Evolutionary conservation across 1,140 invertebrate genomes (phyloP), one percentile per base, ranked within the genome.

Genomic region (Octopus sinensis): DNA sequence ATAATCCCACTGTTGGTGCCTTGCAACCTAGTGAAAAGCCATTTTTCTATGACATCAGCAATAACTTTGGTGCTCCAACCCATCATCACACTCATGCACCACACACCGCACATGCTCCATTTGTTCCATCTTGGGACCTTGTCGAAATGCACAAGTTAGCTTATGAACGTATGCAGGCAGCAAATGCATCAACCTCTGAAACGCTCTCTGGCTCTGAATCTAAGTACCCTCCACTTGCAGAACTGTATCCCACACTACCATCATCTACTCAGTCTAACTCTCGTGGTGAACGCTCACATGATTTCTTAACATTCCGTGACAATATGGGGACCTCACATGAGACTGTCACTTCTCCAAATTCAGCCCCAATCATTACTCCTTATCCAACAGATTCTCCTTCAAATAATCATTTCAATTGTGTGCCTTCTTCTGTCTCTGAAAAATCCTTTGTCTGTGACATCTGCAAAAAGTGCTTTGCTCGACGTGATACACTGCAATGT

Each of bases 381-480:
- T n/a, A 73, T 73, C 13, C 68, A 6, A 7, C 68, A 7, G 17
- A 13, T 73, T 73, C 13, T 1, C 17, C 17, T 13, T 73, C 30
- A 6, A 73, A 73, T 13, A 6, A 6, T 73, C 13, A 7, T 5
- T 17, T 6, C 6, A 73, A 73, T 6, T 6, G 17, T 23, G 68
- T 6, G 7, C 30, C 30, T 43, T 73, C 17, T 23, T 13, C 17
- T 73, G 13, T 1, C 17, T 13, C 68, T 6, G 68, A 73, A 13
- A 73, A 73, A 73, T 23, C 68, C 9, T 73, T 73, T 17, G 13
- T 73, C 68, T 73, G 68, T 73, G 68, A 73, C 17, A 73, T 73
- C 68, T 73, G 68, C 68, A 13, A 73, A 6, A 73, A 73, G 68
- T 6, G 17, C 17, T 73, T 73, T 13, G 68, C 68, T n/a, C 17